Evolutionary conservation across 1,140 invertebrate genomes (phyloP).

Genomic region (Drosophila nikananu): DNA sequence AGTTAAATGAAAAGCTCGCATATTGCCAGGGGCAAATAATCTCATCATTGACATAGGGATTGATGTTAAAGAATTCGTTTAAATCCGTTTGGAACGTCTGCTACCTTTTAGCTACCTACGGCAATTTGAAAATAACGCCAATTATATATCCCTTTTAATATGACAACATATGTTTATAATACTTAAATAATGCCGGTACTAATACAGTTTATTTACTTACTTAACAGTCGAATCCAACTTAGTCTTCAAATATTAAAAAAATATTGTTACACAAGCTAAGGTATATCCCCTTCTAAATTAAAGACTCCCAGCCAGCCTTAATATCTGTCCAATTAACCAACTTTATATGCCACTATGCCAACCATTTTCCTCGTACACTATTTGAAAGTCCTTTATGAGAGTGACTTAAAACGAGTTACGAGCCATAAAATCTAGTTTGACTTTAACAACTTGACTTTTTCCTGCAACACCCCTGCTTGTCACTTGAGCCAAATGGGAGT

Average conservation of each 20-base stretch:
- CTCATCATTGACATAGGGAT: slow-evolving; percentile 1
- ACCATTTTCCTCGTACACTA: neutral
- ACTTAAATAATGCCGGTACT: neutral
- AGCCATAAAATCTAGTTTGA: slow-evolving; percentile 7
- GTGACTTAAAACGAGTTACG: neutral
- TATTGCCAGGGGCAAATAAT: slow-evolving; percentile 22
- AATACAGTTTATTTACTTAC: no score
- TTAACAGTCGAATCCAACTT: neutral
- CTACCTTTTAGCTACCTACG: neutral
- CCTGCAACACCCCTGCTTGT: neutral
- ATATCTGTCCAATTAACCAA: neutral
- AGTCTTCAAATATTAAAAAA: neutral
- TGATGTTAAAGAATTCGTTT: neutral
- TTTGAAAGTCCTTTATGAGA: neutral
- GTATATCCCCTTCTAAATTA: neutral
- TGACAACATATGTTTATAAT: slow-evolving; percentile 3
- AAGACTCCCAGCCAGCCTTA: neutral
- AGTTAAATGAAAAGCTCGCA: slow-evolving; percentile 31
- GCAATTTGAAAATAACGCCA: neutral
- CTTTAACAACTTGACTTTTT: slow-evolving; percentile 15
- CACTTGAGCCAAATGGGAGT: slow-evolving; percentile 3
- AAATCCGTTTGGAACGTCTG: neutral
- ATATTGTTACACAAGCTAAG: neutral
- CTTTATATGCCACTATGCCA: neutral
- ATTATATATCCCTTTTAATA: neutral